A percentile compares a stretch with the other conserved stretches of the same genome.
phyloP scores from a whole-genome alignment of 2,113 vertebrate genomes.

The Aldabrachelys gigantea region DNA sequence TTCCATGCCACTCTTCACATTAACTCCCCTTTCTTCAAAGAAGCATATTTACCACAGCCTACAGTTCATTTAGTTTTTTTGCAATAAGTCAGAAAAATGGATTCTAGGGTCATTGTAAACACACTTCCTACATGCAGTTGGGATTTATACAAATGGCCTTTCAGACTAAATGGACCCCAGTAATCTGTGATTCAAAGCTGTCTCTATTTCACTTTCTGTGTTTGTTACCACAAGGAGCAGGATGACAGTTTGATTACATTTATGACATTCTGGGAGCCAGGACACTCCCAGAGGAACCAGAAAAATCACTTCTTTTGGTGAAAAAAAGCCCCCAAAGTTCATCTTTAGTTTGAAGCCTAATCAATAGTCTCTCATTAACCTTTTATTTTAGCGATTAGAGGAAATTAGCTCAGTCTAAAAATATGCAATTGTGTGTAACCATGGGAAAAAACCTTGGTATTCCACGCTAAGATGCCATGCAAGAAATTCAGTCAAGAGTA shows the following conservation, averaged over 20 bases:
- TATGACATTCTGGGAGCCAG: conserved; percentile 7
- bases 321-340: not conserved
- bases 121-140: conserved; percentile 16
- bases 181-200: conserved; percentile 11
- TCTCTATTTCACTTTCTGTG: conserved; percentile 6
- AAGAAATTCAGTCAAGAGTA: not conserved
- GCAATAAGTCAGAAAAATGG: not conserved
- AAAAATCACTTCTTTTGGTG: conserved; percentile 35
- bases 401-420: conserved; percentile 43
- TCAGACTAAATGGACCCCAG: not conserved
- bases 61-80: not conserved
- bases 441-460: not conserved
- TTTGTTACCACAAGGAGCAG: conserved; percentile 43
- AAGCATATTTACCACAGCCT: not conserved
- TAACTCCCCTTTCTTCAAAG: not conserved
- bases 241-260: conserved; percentile 54
- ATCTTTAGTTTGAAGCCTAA: conserved; percentile 25
- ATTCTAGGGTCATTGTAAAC: conserved; percentile 26
- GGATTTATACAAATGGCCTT: conserved; percentile 8
- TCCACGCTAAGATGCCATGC: not conserved
- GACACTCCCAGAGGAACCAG: not conserved
- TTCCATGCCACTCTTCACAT: not conserved
- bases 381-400: conserved; percentile 42
- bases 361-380: conserved; percentile 12
- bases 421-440: not conserved